Percentiles rank a stretch among this genome's conserved stretches.
phyloP scores from a whole-genome alignment of 2,797 vertebrate species.

The Diplodus puntazzo region DNA sequence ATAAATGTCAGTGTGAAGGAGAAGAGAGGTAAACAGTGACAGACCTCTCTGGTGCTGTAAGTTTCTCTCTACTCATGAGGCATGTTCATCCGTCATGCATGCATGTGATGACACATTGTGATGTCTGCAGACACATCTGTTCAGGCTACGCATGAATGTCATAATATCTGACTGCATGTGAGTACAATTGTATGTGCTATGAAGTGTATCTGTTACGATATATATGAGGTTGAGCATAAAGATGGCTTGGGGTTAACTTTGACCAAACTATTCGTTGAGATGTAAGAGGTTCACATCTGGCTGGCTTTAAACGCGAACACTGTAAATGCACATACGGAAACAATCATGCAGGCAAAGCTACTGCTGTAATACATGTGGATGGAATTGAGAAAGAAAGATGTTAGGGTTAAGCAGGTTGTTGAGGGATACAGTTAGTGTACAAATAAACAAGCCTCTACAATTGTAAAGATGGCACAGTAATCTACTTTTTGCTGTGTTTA shows the following conservation, averaged over 20 bases:
- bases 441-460: background rate
- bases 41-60: background rate
- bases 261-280: slow-evolving; percentile 1
- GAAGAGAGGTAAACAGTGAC: background rate
- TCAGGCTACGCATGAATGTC: background rate
- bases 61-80: slow-evolving; percentile 7
- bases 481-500: background rate
- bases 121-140: slow-evolving; percentile 33
- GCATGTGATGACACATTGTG: slow-evolving; percentile 5
- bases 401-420: background rate
- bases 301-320: background rate
- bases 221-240: slow-evolving; percentile 8
- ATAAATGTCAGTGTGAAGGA: background rate
- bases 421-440: background rate
- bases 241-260: slow-evolving; percentile 19
- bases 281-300: background rate
- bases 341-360: background rate
- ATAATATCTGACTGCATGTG: slow-evolving; percentile 6
- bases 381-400: background rate
- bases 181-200: background rate
- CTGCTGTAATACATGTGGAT: background rate
- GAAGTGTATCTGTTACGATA: background rate
- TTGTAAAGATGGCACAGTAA: background rate
- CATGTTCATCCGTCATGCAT: slow-evolving; percentile 17
- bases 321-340: background rate